Percentiles rank a stretch among this genome's conserved stretches.
Conservation (phyloP, 2,888 invertebrate species). For the Eristalinus aeneus region DNA sequence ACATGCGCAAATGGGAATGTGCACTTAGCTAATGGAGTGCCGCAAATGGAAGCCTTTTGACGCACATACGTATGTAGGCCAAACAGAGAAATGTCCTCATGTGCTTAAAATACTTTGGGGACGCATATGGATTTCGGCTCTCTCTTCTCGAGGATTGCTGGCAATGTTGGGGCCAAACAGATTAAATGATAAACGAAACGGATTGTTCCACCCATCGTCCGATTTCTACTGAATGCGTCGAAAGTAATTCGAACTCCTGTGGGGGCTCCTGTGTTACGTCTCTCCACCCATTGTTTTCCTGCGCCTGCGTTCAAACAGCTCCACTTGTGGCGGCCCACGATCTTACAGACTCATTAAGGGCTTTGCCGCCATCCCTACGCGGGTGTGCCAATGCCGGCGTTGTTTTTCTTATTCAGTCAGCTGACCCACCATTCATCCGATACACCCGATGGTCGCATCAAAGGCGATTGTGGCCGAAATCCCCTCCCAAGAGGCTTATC, state of each 20-base stretch:
- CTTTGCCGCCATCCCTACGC: not conserved
- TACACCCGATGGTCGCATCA: not conserved
- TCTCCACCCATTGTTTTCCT: too few relatives aligned
- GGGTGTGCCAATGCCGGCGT: not conserved
- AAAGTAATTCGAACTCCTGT: too few relatives aligned
- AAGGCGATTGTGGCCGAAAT: not conserved
- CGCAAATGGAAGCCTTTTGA: slow-evolving; percentile 31
- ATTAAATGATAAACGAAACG: too few relatives aligned
- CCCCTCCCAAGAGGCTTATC: not conserved
- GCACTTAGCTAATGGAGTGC: slow-evolving; percentile 63
- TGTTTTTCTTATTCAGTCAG: not conserved
- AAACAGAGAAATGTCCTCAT: not conserved
- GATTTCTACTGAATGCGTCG: too few relatives aligned
- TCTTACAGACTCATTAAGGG: not conserved
- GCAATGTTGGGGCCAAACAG: too few relatives aligned
- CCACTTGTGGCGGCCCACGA: too few relatives aligned
- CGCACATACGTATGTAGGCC: not conserved
- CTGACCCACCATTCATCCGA: not conserved
- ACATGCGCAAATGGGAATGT: slow-evolving; percentile 49
- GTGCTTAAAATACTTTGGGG: not conserved
- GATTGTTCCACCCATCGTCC: too few relatives aligned
- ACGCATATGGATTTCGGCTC: not conserved
- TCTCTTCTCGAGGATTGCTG: not conserved
- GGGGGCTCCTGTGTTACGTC: too few relatives aligned
- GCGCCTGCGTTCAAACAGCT: too few relatives aligned